Percentiles rank a stretch among this genome's conserved stretches.
These are phyloP conservation scores for Fratercula arctica DNA, from an alignment of 2,797 vertebrate species.

Conservation along the genomic window DNA sequence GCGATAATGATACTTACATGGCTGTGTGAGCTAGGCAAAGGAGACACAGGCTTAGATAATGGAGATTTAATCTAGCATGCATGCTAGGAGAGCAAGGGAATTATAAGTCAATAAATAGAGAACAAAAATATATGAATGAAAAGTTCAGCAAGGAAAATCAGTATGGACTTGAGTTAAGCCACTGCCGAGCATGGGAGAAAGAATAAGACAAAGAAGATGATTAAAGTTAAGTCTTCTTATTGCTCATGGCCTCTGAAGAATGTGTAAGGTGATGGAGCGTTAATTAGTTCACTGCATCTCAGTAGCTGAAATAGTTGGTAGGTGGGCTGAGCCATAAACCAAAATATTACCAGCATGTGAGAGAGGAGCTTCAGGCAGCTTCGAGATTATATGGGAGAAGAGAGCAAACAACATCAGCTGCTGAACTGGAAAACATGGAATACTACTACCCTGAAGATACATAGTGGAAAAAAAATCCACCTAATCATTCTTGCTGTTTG, in stretches of 20 bases:
- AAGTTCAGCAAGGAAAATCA: neutral
- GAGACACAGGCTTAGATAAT: neutral
- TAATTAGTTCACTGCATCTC: constrained; percentile 29
- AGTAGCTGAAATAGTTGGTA: constrained; percentile 45
- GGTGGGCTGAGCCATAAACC: constrained; percentile 44
- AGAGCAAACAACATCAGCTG: neutral
- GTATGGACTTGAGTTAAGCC: neutral
- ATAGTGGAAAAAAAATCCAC: neutral
- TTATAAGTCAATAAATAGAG: neutral
- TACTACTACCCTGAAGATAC: neutral
- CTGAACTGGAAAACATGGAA: neutral
- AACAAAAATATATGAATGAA: constrained; percentile 17
- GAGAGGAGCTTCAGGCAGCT: neutral
- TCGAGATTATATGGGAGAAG: neutral
- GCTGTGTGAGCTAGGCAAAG: neutral
- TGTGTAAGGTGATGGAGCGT: neutral
- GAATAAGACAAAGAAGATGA: neutral
- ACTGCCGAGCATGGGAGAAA: neutral
- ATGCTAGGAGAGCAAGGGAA: neutral
- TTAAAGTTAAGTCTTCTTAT: neutral
- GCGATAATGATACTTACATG: neutral
- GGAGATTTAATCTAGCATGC: neutral
- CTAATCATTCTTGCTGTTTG: neutral
- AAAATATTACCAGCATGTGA: constrained; percentile 40
- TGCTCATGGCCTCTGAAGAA: neutral